Percentiles rank a stretch among this genome's conserved stretches.
Conservation (phyloP, 2,797 vertebrate genomes). For the Gambusia yucatana region DNA sequence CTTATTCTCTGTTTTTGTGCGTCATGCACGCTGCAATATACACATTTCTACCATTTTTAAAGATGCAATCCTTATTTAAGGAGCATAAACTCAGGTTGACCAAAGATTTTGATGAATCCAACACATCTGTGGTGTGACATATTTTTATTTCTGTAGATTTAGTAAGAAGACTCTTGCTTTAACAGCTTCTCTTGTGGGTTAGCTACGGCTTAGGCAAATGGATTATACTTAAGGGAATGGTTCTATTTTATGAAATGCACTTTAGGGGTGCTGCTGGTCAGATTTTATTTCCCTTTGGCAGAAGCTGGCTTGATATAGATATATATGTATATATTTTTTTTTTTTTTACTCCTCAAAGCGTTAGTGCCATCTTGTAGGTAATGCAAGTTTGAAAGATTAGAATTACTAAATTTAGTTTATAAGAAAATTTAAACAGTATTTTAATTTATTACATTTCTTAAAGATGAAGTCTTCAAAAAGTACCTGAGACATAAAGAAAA, state of each 20-base stretch:
- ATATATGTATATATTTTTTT: no score
- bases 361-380: slow-evolving; percentile 3
- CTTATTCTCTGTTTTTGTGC: slow-evolving; percentile 22
- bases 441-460: background rate
- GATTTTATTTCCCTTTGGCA: slow-evolving; percentile 11
- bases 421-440: background rate
- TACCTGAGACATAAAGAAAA: background rate
- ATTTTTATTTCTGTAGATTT: background rate
- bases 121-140: background rate
- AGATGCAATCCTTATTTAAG: background rate
- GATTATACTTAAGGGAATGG: slow-evolving; percentile 26
- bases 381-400: background rate
- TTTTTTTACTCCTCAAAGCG: background rate
- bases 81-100: background rate
- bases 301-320: background rate
- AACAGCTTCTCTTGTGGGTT: slow-evolving; percentile 16
- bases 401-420: background rate
- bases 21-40: slow-evolving; percentile 15
- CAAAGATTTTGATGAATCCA: slow-evolving; percentile 4
- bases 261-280: slow-evolving; percentile 13
- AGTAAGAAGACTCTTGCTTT: background rate
- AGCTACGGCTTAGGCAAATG: slow-evolving; percentile 13
- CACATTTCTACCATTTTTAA: background rate
- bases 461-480: background rate
- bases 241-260: slow-evolving; percentile 16